Conservation (phyloP, 1,140 invertebrate species). For the Pararge aegeria region DNA sequence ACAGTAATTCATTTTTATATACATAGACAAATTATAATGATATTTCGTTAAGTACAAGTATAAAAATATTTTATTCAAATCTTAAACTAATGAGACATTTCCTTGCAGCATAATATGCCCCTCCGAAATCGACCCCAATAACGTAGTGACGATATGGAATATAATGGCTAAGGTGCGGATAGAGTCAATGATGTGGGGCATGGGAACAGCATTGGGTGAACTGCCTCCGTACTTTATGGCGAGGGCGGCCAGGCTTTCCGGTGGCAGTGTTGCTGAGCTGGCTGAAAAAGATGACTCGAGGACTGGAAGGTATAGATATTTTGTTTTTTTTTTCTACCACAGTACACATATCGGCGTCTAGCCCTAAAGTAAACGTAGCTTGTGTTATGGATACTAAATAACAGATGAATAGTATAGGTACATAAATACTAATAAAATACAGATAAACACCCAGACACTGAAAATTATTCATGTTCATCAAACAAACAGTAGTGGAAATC, state of each 20-base stretch:
- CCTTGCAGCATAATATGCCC: conserved; percentile 88
- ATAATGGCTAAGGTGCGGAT: conserved; percentile 97
- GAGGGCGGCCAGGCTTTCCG: conserved; percentile 84
- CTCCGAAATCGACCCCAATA: conserved; percentile 80
- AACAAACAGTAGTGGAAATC: no score
- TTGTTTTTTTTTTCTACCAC: neutral
- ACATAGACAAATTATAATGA: no score
- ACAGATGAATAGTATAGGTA: no score
- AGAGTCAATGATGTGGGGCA: conserved; percentile 98
- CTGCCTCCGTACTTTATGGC: conserved; percentile 99
- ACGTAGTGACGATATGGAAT: conserved; percentile 86
- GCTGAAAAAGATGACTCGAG: conserved; percentile 48
- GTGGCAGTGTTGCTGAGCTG: conserved; percentile 50
- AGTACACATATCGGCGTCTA: neutral
- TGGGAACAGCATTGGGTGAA: conserved; percentile 98
- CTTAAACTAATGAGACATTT: neutral
- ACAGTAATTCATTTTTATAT: no score
- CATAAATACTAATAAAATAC: no score
- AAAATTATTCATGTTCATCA: no score
- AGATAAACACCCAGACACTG: no score
- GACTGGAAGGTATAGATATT: conserved; percentile 54
- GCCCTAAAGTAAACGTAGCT: no score
- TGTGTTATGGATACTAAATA: no score
- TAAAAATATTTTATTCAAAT: no score
- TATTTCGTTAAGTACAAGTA: no score